Conservation (phyloP, 2,888 invertebrate species). For the Tiliacea aurago region DNA sequence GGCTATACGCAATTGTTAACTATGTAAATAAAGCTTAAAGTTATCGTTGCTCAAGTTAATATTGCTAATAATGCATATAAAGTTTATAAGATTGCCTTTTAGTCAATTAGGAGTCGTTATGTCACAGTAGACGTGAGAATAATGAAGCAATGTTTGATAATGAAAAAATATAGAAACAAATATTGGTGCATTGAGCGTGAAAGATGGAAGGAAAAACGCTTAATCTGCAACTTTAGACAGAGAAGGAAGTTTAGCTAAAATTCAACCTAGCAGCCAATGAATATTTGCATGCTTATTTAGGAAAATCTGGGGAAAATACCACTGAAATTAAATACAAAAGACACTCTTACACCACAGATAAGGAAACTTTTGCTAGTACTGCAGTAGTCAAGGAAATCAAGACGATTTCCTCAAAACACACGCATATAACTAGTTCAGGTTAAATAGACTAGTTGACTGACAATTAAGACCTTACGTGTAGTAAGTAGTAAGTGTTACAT, state of each 20-base stretch:
- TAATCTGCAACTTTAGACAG: neutral
- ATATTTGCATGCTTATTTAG: neutral
- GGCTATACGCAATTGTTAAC: constrained; percentile 85
- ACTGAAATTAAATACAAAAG: constrained; percentile 24
- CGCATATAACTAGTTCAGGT: constrained; percentile 60
- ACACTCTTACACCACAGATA: constrained; percentile 19
- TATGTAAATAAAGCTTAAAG: constrained; percentile 87
- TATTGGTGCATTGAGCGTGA: neutral
- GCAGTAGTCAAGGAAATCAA: constrained; percentile 58
- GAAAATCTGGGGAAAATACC: neutral
- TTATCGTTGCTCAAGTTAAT: constrained; percentile 78
- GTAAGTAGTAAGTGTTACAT: constrained; percentile 82
- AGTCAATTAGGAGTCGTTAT: constrained; percentile 43
- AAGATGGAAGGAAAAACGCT: neutral
- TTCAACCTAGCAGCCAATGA: neutral
- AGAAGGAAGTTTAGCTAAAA: neutral
- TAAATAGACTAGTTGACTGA: constrained; percentile 64
- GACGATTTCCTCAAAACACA: constrained; percentile 63
- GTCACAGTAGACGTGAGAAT: constrained; percentile 22
- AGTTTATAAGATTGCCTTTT: constrained; percentile 54
- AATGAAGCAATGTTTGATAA: constrained; percentile 26
- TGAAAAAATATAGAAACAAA: constrained; percentile 1
- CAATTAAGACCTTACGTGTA: constrained; percentile 74
- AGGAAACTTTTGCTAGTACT: constrained; percentile 14
- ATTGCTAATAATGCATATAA: constrained; percentile 71